These are phyloP conservation scores for Neodontobutis hainanensis DNA, from an alignment of 2,113 vertebrate species.

Conservation along the genomic window DNA sequence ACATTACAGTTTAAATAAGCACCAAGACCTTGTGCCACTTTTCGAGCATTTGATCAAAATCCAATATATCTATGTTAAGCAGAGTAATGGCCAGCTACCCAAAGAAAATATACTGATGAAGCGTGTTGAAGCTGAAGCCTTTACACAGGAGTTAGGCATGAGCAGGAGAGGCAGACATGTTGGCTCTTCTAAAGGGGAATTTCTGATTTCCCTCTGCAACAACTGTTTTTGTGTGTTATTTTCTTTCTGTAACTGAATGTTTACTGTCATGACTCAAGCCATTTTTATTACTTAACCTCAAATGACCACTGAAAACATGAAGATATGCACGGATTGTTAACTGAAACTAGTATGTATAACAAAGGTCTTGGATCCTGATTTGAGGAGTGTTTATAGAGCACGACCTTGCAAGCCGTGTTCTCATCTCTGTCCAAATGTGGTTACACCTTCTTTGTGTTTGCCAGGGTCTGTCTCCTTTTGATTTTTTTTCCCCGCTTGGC, in stretches of 20 bases:
- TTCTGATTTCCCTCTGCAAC: conserved; percentile 39
- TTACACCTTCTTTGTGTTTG: conserved; percentile 55
- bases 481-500: conserved; percentile 41
- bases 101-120: conserved; percentile 72
- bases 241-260: conserved; percentile 55
- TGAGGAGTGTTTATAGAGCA: conserved; percentile 74
- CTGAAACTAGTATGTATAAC: conserved; percentile 58
- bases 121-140: conserved; percentile 35
- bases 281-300: conserved; percentile 69
- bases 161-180: conserved; percentile 21
- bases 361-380: conserved; percentile 65
- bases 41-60: conserved; percentile 73
- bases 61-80: conserved; percentile 64
- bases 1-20: conserved; percentile 78
- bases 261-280: conserved; percentile 63
- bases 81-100: conserved; percentile 49
- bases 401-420: conserved; percentile 61
- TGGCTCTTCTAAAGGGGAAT: conserved; percentile 43
- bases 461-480: conserved; percentile 66
- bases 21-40: conserved; percentile 56
- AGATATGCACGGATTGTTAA: conserved; percentile 70
- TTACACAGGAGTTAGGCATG: conserved; percentile 37
- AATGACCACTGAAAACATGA: conserved; percentile 65
- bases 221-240: conserved; percentile 51
- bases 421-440: conserved; percentile 73